Evolutionary conservation across 1,140 invertebrate species (phyloP).

Genomic region (Penaeus indicus): DNA sequence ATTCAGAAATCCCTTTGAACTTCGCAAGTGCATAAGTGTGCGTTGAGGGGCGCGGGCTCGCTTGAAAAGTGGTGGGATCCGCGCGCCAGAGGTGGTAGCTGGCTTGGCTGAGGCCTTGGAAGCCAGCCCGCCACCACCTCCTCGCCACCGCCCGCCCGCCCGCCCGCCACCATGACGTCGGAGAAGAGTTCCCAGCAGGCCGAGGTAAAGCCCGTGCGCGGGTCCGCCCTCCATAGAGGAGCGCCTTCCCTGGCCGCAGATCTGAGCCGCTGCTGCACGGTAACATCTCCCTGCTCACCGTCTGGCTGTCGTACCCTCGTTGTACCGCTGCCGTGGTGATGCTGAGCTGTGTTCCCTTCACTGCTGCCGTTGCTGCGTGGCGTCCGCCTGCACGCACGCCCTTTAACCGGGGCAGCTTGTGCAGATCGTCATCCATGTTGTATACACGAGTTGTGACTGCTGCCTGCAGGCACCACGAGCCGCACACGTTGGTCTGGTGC

Average conservation of each 20-base stretch:
- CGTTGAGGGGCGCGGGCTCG: too few species aligned
- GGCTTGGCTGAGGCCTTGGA: not conserved
- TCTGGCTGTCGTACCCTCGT: constrained; percentile 19
- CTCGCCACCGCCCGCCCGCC: not conserved
- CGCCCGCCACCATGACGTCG: constrained; percentile 8
- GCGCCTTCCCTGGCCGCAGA: constrained; percentile 14
- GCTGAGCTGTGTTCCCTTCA: constrained; percentile 14
- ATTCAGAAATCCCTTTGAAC: too few species aligned
- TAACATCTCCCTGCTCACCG: constrained; percentile 25
- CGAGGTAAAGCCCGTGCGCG: constrained; percentile 28
- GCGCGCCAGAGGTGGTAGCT: too few species aligned
- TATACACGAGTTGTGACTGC: not conserved
- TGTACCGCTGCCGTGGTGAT: constrained; percentile 13
- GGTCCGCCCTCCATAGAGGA: constrained; percentile 2
- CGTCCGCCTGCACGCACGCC: not conserved
- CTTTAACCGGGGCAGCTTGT: not conserved
- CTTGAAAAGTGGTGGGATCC: too few species aligned
- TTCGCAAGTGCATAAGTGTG: too few species aligned
- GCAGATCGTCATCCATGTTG: not conserved
- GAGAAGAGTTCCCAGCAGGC: constrained; percentile 9
- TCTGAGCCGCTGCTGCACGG: constrained; percentile 17
- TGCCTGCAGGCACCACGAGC: not conserved
- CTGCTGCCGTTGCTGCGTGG: constrained; percentile 17
- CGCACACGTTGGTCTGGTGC: not conserved
- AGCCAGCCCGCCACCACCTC: not conserved